Conservation (phyloP, 1,140 invertebrate species). For the Leptinotarsa lineolata region DNA sequence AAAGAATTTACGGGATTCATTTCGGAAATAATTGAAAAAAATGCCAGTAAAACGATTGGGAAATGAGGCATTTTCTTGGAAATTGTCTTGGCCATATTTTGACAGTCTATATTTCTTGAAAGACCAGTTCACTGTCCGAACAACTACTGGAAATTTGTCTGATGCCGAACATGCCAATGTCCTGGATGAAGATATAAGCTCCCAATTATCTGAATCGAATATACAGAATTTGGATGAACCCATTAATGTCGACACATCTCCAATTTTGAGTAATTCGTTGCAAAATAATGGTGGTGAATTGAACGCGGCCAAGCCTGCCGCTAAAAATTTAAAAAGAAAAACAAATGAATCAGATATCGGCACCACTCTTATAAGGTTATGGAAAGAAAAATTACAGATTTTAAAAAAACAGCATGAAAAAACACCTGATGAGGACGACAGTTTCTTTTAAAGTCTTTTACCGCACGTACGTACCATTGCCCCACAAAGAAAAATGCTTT, state of each 20-base stretch:
- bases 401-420: conserved; percentile 51
- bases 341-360: background rate
- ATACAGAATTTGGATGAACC: background rate
- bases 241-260: background rate
- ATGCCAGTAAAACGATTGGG: conserved; percentile 24
- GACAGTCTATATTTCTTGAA: conserved; percentile 31
- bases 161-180: background rate
- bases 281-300: background rate
- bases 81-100: conserved; percentile 31
- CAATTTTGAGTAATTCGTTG: background rate
- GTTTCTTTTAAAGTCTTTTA: conserved; percentile 58
- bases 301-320: background rate
- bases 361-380: background rate
- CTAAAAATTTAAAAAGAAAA: background rate
- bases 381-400: conserved; percentile 24
- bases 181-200: background rate
- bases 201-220: background rate
- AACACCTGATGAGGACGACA: too few species aligned
- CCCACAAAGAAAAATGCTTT: conserved; percentile 57
- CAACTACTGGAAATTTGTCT: conserved; percentile 22
- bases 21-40: conserved; percentile 56
- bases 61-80: conserved; percentile 19
- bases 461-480: conserved; percentile 57
- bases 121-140: conserved; percentile 30
- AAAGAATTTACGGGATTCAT: conserved; percentile 59